Evolutionary conservation across 2,797 vertebrate genomes (phyloP).

Genomic region (Enteromius thamalakanensis): DNA sequence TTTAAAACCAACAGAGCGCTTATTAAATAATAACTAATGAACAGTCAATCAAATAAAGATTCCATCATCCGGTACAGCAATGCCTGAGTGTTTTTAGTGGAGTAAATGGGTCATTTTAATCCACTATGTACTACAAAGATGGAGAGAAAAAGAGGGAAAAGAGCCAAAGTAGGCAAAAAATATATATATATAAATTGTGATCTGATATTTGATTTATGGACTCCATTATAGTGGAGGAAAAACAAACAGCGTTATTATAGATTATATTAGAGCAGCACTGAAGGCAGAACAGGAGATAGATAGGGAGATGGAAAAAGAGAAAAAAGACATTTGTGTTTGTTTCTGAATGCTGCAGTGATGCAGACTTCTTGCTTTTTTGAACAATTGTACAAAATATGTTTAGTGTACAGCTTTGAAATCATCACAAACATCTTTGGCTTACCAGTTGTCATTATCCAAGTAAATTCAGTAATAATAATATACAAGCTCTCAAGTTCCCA

Average conservation of each 20-base stretch:
- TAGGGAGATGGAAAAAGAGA: conserved; percentile 27
- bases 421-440: not conserved
- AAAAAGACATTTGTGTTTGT: conserved; percentile 10
- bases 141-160: conserved; percentile 5
- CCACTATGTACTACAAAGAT: not conserved
- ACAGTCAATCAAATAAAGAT: conserved; percentile 32
- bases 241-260: conserved; percentile 60
- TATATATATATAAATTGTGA: conserved; percentile 20
- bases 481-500: too few species aligned
- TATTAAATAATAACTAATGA: conserved; percentile 20
- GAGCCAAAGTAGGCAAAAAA: conserved; percentile 31
- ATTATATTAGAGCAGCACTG: conserved; percentile 56
- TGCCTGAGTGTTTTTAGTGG: conserved; percentile 9
- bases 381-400: not conserved
- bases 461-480: not conserved
- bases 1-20: conserved; percentile 7
- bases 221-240: conserved; percentile 60
- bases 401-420: not conserved
- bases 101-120: conserved; percentile 23
- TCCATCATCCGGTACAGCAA: conserved; percentile 16
- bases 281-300: conserved; percentile 47
- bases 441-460: not conserved
- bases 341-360: conserved; percentile 19
- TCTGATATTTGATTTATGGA: conserved; percentile 60
- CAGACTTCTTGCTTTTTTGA: not conserved